Base-by-base conservation (phyloP, 2,888 invertebrate species). In the Sesamia inferens region DNA sequence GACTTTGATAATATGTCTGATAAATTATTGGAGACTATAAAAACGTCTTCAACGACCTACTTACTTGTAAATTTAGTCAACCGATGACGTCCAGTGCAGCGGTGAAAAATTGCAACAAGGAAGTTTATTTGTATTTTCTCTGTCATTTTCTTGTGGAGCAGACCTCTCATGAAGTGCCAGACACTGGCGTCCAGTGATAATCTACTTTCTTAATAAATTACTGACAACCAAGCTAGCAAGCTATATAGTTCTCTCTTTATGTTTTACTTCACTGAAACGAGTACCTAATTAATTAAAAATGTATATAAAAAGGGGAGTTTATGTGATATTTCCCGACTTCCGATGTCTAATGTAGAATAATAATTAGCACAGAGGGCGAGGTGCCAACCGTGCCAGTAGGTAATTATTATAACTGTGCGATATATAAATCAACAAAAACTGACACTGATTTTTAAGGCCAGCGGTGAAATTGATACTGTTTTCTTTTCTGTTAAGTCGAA, bases 381-480 rank as follows among this genome's bases (percentile, higher is more conserved):
- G 10, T 84, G 82, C 82, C 82, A 83, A 84, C 64, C 74, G 81
- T 78, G 84, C 55, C 82, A 81, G 42, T 71, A 31, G 72, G 71
- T 78, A 75, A 81, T 82, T 74, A 83, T 73, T 81, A 73, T 78
- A 68, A 81, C 64, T 65, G 64, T 66, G 59, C 64, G 65, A 73
- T 83, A 75, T 63, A 84, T 71, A 72, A 73, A 78, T 74, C 73
- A 68, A 58, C 47, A 42, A 5, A 79, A 44, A 55, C 31, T 59
- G 74, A 62, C 83, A 71, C 63, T 66, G 59, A 74, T 69, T 83
- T 71, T 54, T 63, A 58, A 54, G 61, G 54, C 48, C 55, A 58
- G 19, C 64, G 2, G 19, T 68, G 54, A 57, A 65, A 71, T 31
- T 62, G 62, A 73, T 65, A 73, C 51, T 44, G 42, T 61, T 79